A percentile compares a stretch with the other conserved stretches of the same genome.
phyloP scores from a whole-genome alignment of 2,113 vertebrate species.

The Progne subis region DNA sequence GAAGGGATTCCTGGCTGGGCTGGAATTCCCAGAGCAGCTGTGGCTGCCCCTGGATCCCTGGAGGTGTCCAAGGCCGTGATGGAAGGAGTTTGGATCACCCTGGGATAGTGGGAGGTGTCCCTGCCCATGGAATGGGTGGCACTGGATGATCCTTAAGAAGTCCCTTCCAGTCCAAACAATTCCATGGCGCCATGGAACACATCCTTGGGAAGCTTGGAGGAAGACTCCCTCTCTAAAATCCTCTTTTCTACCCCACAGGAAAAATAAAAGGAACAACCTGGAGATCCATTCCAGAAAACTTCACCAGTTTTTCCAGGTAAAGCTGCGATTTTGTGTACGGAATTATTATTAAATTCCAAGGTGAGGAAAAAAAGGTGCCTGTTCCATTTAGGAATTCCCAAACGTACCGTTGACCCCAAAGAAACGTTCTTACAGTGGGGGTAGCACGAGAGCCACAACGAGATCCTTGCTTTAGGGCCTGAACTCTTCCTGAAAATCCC shows the following conservation, averaged over 20 bases:
- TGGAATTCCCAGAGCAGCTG: not conserved
- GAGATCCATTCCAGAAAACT: not conserved
- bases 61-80: accelerated
- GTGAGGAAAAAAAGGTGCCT: not conserved
- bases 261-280: not conserved
- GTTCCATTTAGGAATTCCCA: not conserved
- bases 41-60: not conserved
- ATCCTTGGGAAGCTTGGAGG: not conserved
- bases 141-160: too few species aligned
- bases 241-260: not conserved
- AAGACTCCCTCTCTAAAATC: not conserved
- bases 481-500: not conserved
- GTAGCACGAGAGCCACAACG: not conserved
- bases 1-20: not conserved
- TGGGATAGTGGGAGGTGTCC: accelerated
- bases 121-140: not conserved
- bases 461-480: not conserved
- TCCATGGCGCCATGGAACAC: accelerated
- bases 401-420: not conserved
- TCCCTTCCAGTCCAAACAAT: not conserved
- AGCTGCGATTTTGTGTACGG: accelerated
- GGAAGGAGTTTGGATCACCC: accelerated
- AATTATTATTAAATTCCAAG: not conserved
- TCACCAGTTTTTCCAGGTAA: not conserved
- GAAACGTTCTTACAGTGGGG: not conserved